A percentile compares a stretch with the other conserved stretches of the same genome.
These are phyloP conservation scores for Glandiceps talaboti DNA, from an alignment of 53 echinoderm and acorn worm genomes.

Conservation along the genomic window DNA sequence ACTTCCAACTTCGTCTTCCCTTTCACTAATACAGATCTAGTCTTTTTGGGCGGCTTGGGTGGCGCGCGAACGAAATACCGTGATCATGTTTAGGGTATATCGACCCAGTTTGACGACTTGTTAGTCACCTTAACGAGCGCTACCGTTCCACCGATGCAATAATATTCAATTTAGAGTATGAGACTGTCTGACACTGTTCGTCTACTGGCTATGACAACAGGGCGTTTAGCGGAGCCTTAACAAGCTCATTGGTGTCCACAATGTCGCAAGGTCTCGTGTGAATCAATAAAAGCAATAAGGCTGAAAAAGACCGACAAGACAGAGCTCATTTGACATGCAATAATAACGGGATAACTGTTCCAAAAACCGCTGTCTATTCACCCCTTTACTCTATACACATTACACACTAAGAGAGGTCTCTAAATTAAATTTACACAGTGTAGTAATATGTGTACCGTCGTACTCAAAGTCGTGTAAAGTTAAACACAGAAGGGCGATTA, in stretches of 20 bases:
- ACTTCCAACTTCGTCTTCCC: not conserved
- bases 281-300: not conserved
- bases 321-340: not conserved
- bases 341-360: not conserved
- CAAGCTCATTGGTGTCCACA: not conserved
- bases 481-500: not conserved
- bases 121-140: not conserved
- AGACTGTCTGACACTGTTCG: not conserved
- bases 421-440: not conserved
- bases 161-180: not conserved
- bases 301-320: not conserved
- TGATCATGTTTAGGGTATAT: not conserved
- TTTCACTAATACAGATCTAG: not conserved
- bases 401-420: not conserved
- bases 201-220: no score
- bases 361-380: not conserved
- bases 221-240: no score
- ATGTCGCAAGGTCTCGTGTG: not conserved
- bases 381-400: not conserved
- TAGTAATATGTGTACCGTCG: not conserved
- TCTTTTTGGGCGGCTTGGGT: not conserved
- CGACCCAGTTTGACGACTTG: not conserved
- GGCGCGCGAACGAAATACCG: not conserved
- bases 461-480: not conserved
- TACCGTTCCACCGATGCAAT: not conserved